These are phyloP conservation scores for Clivina fossor DNA, from an alignment of 2,888 invertebrate genomes.

Conservation along the genomic window DNA sequence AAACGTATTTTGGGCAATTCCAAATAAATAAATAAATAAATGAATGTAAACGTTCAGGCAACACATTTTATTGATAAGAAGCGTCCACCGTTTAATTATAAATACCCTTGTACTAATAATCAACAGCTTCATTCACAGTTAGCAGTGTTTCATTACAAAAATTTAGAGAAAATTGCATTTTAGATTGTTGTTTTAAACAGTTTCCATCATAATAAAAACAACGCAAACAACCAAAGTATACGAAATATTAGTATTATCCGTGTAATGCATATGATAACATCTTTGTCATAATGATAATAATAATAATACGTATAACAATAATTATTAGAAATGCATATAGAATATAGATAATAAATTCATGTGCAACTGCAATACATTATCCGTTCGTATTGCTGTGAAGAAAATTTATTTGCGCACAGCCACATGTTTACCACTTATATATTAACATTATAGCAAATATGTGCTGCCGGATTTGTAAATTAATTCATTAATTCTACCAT, in stretches of 20 bases:
- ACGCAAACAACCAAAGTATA: slow-evolving; percentile 15
- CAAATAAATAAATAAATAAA: too few species aligned
- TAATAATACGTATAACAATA: slow-evolving; percentile 31
- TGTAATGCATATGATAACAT: slow-evolving; percentile 30
- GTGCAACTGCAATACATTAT: slow-evolving; percentile 28
- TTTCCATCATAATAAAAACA: slow-evolving; percentile 22
- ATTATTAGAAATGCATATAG: slow-evolving; percentile 30
- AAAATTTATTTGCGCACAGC: slow-evolving; percentile 30
- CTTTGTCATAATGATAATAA: slow-evolving; percentile 26
- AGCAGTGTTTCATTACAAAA: slow-evolving; percentile 30
- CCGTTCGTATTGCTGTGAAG: slow-evolving; percentile 16
- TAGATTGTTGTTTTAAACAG: slow-evolving; percentile 12
- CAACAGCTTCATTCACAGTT: slow-evolving; percentile 30
- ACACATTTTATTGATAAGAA: slow-evolving; percentile 33
- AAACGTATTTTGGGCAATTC: too few species aligned
- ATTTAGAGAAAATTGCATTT: slow-evolving; percentile 20
- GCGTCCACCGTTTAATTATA: slow-evolving; percentile 32
- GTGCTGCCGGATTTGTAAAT: slow-evolving; percentile 29
- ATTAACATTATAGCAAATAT: slow-evolving; percentile 30
- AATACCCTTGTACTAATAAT: slow-evolving; percentile 33
- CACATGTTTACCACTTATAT: slow-evolving; percentile 31
- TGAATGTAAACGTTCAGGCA: slow-evolving; percentile 22
- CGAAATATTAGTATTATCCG: slow-evolving; percentile 26
- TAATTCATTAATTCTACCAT: slow-evolving; percentile 21
- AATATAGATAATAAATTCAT: slow-evolving; percentile 25